A percentile compares a stretch with the other conserved stretches of the same genome.
phyloP scores from a whole-genome alignment of 2,888 invertebrate species.

The Agrotis ipsilon region DNA sequence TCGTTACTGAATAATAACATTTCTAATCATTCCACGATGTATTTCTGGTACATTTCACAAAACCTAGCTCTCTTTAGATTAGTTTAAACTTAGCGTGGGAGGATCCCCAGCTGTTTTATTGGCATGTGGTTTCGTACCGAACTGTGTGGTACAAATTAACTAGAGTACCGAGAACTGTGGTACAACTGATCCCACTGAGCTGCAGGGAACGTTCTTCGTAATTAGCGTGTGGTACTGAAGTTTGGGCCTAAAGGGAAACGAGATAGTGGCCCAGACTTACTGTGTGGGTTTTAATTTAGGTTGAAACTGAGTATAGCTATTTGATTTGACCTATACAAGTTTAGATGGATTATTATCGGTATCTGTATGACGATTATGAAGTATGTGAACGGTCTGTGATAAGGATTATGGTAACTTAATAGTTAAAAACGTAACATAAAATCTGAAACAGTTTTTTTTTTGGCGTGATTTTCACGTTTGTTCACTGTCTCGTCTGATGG shows the following conservation, averaged over 20 bases:
- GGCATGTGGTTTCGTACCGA: slow-evolving; percentile 45
- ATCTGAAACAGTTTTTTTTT: too few species aligned
- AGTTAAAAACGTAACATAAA: too few species aligned
- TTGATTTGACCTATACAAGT: neutral
- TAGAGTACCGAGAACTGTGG: slow-evolving; percentile 1
- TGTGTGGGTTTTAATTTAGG: slow-evolving; percentile 6
- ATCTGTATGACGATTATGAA: neutral
- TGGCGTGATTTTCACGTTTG: too few species aligned
- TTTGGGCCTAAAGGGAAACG: slow-evolving; percentile 27
- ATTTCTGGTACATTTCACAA: neutral
- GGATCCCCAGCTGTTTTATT: slow-evolving; percentile 37
- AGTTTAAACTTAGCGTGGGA: slow-evolving; percentile 28
- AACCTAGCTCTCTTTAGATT: slow-evolving; percentile 6
- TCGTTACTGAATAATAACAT: neutral
- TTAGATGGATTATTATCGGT: neutral
- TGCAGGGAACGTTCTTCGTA: slow-evolving; percentile 34
- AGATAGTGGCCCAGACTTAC: neutral
- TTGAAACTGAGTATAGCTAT: neutral
- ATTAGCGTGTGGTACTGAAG: slow-evolving; percentile 39
- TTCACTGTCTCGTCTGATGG: too few species aligned
- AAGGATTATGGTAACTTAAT: too few species aligned
- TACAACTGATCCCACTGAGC: neutral
- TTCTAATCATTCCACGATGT: neutral
- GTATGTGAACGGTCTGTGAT: too few species aligned
- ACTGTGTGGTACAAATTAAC: slow-evolving; percentile 24